Conservation (phyloP, 1,140 invertebrate species). For the Penaeus japonicus region DNA sequence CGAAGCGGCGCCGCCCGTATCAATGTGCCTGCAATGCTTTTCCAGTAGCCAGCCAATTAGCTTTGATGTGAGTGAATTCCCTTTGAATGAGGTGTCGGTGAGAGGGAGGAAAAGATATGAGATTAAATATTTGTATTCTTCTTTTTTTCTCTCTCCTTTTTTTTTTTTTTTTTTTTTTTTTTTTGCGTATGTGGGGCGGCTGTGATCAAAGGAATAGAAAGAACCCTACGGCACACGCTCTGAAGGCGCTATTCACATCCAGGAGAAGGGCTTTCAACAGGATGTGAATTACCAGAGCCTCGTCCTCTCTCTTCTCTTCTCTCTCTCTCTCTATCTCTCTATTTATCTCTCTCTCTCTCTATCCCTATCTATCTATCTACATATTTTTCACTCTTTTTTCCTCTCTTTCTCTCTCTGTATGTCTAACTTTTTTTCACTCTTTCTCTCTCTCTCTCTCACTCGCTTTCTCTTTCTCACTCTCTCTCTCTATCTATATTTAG, state of each 20-base stretch:
- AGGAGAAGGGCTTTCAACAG: neutral
- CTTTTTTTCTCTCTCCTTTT: neutral
- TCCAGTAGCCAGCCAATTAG: constrained; percentile 39
- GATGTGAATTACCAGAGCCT: neutral
- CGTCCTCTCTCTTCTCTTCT: neutral
- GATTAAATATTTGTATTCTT: constrained; percentile 45
- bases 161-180: too few relatives aligned
- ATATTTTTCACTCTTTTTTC: too few relatives aligned
- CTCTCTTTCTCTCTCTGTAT: too few relatives aligned
- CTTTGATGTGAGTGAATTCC: constrained; percentile 32
- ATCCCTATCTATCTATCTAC: too few relatives aligned
- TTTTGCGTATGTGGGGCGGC: neutral
- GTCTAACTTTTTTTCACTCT: too few relatives aligned
- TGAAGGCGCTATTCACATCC: too few relatives aligned
- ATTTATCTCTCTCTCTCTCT: too few relatives aligned
- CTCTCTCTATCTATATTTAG: neutral
- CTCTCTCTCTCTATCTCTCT: neutral
- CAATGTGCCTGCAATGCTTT: constrained; percentile 38
- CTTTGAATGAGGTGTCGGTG: constrained; percentile 37
- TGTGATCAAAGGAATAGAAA: neutral
- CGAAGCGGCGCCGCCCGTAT: neutral
- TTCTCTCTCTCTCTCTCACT: too few relatives aligned
- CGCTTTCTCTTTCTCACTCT: too few relatives aligned
- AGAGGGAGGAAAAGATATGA: constrained; percentile 30
- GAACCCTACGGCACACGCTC: too few relatives aligned